These are phyloP conservation scores for Hylia prasina DNA, from an alignment of 2,113 vertebrate species.

Conservation along the genomic window DNA sequence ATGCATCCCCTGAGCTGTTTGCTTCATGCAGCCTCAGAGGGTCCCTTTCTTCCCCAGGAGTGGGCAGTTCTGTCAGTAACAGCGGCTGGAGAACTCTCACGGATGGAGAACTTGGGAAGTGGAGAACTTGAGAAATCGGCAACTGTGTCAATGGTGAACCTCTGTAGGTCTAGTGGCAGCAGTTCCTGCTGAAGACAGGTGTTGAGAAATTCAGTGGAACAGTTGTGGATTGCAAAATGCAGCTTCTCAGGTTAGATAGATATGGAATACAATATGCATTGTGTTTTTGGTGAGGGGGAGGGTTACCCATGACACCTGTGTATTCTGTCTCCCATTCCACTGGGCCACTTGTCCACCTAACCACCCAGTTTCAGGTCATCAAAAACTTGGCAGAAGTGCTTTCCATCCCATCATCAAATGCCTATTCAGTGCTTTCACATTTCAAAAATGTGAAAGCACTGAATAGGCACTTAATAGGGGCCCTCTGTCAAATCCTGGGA, in stretches of 20 bases:
- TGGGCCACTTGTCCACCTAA: background rate
- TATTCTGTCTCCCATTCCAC: accelerated
- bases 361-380: background rate
- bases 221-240: background rate
- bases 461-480: accelerated
- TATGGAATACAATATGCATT: too few relatives aligned
- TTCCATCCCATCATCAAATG: background rate
- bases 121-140: background rate
- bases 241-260: background rate
- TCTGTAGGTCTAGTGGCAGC: background rate
- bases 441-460: background rate
- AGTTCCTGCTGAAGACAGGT: background rate
- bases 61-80: background rate
- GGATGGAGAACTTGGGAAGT: background rate
- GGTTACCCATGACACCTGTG: background rate
- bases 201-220: background rate
- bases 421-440: too few relatives aligned
- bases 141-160: background rate
- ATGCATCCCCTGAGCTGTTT: background rate
- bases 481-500: background rate
- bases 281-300: too few relatives aligned
- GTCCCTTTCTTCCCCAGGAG: too few relatives aligned
- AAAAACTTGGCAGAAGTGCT: background rate
- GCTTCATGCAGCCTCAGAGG: background rate
- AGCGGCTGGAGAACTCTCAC: background rate